Base-by-base conservation (phyloP, 2,888 invertebrate genomes). In the Pterostichus madidus region DNA sequence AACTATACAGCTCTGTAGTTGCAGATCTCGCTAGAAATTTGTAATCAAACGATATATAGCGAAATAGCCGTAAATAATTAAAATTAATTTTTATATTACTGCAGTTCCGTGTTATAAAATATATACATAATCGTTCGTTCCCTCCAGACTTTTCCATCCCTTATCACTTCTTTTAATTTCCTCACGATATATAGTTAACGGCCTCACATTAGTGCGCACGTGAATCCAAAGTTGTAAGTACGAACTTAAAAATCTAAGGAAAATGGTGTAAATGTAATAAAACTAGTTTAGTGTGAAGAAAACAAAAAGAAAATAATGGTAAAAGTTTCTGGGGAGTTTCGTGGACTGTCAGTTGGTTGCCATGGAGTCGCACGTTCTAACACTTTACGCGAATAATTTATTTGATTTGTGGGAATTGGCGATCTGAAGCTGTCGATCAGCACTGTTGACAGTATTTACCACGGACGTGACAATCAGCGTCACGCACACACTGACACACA, bases 401-500 rank as follows among this genome's bases (percentile, higher is more conserved):
- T 80, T 80, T 68, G 80, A 80, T 80, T 80, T 80, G 49, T 39
- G 49, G 64, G 49, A 80, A 80, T 64, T 80, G 80, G 80, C 64
- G 80, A 52, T 46, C 31, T 68, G 80, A 68, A 68, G 68, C 68
- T 80, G 80, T 80, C 80, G 24, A 80, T 80, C 80, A 68, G 59
- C 64, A 49, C 15, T 68, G 80, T 68, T 80, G 80, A 80, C 80
- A 80, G 80, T 80, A 61, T 76, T 76, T 76, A 76, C 76, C 53
- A n/a, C 56, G 53, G 68, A 80, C 68, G 80, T 80, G 80, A 80
- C 68, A 68, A 68, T 32, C 32, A 46, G 15, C 10, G 10, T 13
- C 53, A 13, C 53, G 35, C 8, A 52, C 53, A 10, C 31, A 7
- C 75, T 5, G 49, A 52, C 75, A 17, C 73, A 8, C 32, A 53